Conservation (phyloP, 1,140 invertebrate species). For the Atta colombica region DNA sequence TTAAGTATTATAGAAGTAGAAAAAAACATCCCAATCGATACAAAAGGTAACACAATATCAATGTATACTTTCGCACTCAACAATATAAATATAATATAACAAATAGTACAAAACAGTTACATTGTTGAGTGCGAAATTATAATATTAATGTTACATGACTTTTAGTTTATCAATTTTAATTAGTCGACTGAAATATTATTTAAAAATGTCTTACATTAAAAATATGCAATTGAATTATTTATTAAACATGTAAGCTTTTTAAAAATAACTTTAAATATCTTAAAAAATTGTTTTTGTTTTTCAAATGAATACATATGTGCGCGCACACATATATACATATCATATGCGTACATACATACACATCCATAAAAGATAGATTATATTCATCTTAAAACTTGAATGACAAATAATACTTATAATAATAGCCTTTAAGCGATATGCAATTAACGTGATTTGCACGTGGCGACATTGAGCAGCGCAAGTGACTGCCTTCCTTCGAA, state of each 20-base stretch:
- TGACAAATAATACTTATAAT: constrained; percentile 25
- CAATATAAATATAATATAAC: too few relatives aligned
- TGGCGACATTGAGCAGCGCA: constrained; percentile 28
- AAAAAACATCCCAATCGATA: neutral
- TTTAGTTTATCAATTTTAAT: too few relatives aligned
- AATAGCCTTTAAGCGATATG: constrained; percentile 35
- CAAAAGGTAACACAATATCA: too few relatives aligned
- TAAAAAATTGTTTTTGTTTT: neutral
- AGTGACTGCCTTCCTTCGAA: constrained; percentile 67
- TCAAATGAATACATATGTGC: neutral
- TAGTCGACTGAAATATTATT: too few relatives aligned
- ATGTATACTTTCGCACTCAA: too few relatives aligned
- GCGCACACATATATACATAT: neutral
- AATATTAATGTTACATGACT: too few relatives aligned
- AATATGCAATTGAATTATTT: constrained; percentile 8
- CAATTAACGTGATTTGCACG: constrained; percentile 58
- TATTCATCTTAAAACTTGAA: neutral
- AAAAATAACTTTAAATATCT: neutral
- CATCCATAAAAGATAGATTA: neutral
- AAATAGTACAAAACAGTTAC: too few relatives aligned
- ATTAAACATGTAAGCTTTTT: neutral
- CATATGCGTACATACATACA: neutral
- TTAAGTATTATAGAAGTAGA: neutral
- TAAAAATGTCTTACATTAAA: neutral
- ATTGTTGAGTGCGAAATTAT: too few relatives aligned